Base-by-base conservation (phyloP, 2,888 invertebrate genomes). In the Neuroscelio doddi region DNA sequence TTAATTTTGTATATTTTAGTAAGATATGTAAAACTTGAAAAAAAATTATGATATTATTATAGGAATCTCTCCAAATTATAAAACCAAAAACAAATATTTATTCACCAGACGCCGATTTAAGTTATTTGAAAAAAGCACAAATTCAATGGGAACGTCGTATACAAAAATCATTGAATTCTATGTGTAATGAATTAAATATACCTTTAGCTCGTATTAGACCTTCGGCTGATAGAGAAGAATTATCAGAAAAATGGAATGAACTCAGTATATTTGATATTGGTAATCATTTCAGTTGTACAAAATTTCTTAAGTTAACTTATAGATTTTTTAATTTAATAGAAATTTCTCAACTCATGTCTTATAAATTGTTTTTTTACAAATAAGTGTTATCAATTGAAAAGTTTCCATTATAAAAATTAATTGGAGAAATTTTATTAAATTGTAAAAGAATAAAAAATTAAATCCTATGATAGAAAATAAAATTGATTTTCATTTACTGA, bases 101-200 rank as follows among this genome's bases (percentile, higher is more conserved):
- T 3, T 27, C 52, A 29, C 39, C 36, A 30, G 61, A 71, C 14
- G 68, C 68, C 0, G 80, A 82, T 68, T 67, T 83, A 47, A 89
- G 90, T 14, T 96, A 94, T 78, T 86, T 96, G 47, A 88, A 91
- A 74, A 94, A 95, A 85, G 92, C 94, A 10, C 96, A 96, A 78
- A 89, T 92, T 17, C 92, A 93, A 72, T 98, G 97, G 97, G 97
- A 97, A 82, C 92, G 95, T 73, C 88, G 97, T 65, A 95, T 98
- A 49, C 92, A 96, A 75, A 97, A 97, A 86, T 97, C 96, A 15
- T 86, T 98, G 53, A 96, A 96, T 86, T 96, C 96, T 1, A 97
- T 97, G 94, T 95, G 96, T 75, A 92, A 91, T 36, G 97, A 98
- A 85, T 86, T 97, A 41, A 93, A 93, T 77, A 92, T 95, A 38